Conservation (phyloP, 2,797 vertebrate genomes). For the Melanotaenia parkinsoni region DNA sequence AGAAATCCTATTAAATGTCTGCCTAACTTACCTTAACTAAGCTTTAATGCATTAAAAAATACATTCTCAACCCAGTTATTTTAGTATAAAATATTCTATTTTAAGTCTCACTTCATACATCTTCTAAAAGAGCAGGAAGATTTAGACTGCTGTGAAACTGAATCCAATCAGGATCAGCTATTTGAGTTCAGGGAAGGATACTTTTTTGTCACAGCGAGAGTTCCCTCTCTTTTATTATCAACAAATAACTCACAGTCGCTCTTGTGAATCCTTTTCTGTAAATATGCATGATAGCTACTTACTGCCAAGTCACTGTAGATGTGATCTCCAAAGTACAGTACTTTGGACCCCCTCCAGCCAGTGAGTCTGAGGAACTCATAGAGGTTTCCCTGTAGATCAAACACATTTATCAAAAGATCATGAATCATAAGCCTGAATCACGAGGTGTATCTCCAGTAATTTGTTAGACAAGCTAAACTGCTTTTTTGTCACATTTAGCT, state of each 20-base stretch:
- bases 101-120: constrained; percentile 6
- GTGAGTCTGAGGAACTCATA: constrained; percentile 98
- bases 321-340: constrained; percentile 98
- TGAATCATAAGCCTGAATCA: neutral
- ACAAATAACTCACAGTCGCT: constrained; percentile 8
- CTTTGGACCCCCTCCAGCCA: constrained; percentile 96
- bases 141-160: constrained; percentile 19
- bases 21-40: constrained; percentile 10
- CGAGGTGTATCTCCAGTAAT: neutral
- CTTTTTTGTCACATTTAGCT: neutral
- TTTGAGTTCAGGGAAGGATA: constrained; percentile 6
- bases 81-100: constrained; percentile 14
- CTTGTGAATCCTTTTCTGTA: constrained; percentile 20
- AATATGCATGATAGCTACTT: constrained; percentile 61
- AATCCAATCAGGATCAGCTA: constrained; percentile 8
- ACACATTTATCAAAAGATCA: constrained; percentile 27
- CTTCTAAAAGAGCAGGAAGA: constrained; percentile 13
- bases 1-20: constrained; percentile 30
- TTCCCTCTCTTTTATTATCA: constrained; percentile 11
- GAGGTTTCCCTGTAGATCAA: constrained; percentile 89
- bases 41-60: constrained; percentile 15
- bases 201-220: constrained; percentile 12
- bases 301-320: constrained; percentile 99
- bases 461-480: neutral
- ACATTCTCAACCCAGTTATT: constrained; percentile 12